These are phyloP conservation scores for Cheilosia variabilis DNA, from an alignment of 2,888 invertebrate genomes.

Conservation along the genomic window DNA sequence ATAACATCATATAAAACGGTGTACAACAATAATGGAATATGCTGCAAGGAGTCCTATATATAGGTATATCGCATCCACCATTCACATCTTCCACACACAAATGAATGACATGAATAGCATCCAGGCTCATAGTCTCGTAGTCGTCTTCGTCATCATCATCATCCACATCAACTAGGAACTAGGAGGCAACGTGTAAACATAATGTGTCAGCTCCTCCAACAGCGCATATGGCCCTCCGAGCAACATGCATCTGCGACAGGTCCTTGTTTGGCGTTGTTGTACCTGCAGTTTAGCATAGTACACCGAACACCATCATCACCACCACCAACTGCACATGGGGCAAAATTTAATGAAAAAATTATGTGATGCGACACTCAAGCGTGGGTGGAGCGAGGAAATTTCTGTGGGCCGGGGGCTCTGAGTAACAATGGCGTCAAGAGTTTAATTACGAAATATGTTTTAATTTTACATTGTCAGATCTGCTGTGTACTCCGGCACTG, in stretches of 20 bases:
- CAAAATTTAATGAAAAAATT: slow-evolving; percentile 73
- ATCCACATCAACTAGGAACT: slow-evolving; percentile 34
- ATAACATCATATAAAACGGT: slow-evolving; percentile 75
- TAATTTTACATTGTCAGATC: slow-evolving; percentile 76
- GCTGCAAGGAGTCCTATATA: slow-evolving; percentile 53
- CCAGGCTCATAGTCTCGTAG: slow-evolving; percentile 59
- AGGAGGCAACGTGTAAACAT: slow-evolving; percentile 66
- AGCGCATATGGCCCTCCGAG: slow-evolving; percentile 30
- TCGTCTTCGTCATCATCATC: slow-evolving; percentile 42
- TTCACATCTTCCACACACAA: slow-evolving; percentile 58
- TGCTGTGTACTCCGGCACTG: slow-evolving; percentile 70
- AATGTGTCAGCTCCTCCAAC: slow-evolving; percentile 65
- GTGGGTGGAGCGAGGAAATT: slow-evolving; percentile 12
- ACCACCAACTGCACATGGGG: slow-evolving; percentile 51
- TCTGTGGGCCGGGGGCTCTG: slow-evolving; percentile 20
- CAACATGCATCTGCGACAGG: slow-evolving; percentile 68
- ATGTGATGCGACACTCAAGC: slow-evolving; percentile 66
- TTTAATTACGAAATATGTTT: slow-evolving; percentile 79
- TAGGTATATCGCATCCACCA: slow-evolving; percentile 1
- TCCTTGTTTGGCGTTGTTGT: slow-evolving; percentile 44
- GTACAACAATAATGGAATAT: slow-evolving; percentile 71
- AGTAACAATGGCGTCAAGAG: slow-evolving; percentile 77
- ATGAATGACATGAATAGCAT: slow-evolving; percentile 75
- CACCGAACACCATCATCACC: slow-evolving; percentile 21
- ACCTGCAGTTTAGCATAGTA: slow-evolving; percentile 56